Base-by-base conservation (phyloP, 2,888 invertebrate species). In the Orthosia gothica region DNA sequence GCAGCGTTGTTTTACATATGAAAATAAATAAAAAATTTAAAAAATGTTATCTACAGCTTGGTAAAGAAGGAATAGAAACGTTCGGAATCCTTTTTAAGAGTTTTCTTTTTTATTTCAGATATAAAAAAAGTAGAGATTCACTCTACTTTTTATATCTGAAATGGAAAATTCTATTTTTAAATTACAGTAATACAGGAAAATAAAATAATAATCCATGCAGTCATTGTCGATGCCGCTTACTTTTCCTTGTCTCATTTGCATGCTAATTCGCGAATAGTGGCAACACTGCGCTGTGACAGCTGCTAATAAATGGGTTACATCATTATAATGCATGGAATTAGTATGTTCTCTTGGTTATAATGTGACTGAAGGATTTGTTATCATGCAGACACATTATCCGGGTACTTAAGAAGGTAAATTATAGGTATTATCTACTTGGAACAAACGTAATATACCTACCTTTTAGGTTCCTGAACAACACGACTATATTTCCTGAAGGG, bases 201-300 rank as follows among this genome's bases (percentile, higher is more conserved):
- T n/a, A n/a, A n/a, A n/a, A n/a, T 62, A 45, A 18, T 70, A 52
- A 77, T 65, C 7, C 32, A 71, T 23, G 20, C 58, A 40, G 13
- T 23, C 20, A 18, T 64, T 69, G 23, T 76, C 61, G 63, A 50
- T 55, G 11, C 32, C 26, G 2, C 59, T 52, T 61, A 50, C 23
- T 57, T 77, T 74, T 52, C 45, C 55, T 64, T 57, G 50, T 71
- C 52, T 57, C 57, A 77, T 81, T 70, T 55, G 23, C 67, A 74
- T 68, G 57, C 13, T 68, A 70, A 74, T 78, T 78, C 32, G 23
- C 23, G 26, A 16, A 81, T 70, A 73, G 74, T 70, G 50, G 59
- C 64, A 63, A 63, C 68, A 59, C 65, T 69, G 49, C 20, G 12
- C 12, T 55, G 20, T 76, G 74, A 65, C 68, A 65, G 70, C 52